A percentile compares a stretch with the other conserved stretches of the same genome.
Evolutionary conservation across 2,888 invertebrate genomes (phyloP).

Genomic region (Folsomia candida): DNA sequence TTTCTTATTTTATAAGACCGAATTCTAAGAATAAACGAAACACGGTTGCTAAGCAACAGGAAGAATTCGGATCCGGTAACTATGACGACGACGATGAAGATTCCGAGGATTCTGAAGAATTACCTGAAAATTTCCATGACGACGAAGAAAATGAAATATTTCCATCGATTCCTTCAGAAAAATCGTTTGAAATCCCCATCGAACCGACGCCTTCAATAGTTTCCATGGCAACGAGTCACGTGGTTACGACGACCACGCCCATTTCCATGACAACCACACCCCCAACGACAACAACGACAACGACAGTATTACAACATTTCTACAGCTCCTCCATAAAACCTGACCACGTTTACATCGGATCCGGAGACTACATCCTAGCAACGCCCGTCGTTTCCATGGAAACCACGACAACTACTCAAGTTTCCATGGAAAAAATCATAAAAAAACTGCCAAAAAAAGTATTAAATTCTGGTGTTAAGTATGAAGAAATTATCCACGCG

Average conservation of each 20-base stretch:
- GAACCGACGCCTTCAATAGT: background rate
- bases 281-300: background rate
- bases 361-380: no score
- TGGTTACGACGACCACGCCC: background rate
- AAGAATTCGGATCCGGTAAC: conserved; percentile 12
- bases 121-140: background rate
- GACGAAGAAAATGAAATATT: background rate
- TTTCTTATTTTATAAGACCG: background rate
- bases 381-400: no score
- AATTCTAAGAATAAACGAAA: background rate
- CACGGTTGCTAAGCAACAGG: background rate
- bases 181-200: background rate
- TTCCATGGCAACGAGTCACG: background rate
- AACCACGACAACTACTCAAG: no score
- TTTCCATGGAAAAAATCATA: no score
- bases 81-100: conserved; percentile 14
- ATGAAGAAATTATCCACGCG: background rate
- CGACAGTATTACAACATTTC: background rate
- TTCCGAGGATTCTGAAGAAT: conserved; percentile 3
- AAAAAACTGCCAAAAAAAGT: background rate
- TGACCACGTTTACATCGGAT: no score
- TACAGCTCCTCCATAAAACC: no score
- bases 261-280: background rate
- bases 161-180: no score
- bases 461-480: background rate